A percentile compares a stretch with the other conserved stretches of the same genome.
Evolutionary conservation across 2,113 vertebrate genomes (phyloP).

Genomic region (Pogonocichla stellata): DNA sequence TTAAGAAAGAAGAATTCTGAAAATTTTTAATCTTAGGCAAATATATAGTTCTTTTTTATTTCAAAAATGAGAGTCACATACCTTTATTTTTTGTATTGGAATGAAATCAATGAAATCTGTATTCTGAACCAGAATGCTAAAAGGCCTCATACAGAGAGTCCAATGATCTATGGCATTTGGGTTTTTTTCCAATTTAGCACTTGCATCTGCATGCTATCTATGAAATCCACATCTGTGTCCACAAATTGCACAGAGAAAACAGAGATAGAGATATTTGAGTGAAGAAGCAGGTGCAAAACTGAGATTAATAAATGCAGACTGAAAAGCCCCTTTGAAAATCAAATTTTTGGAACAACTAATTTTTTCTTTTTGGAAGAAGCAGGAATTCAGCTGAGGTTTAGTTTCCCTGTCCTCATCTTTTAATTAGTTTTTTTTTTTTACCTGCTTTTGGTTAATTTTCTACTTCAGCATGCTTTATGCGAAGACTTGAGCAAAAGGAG

Average conservation of each 20-base stretch:
- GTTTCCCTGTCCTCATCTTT: neutral
- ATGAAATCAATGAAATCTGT: neutral
- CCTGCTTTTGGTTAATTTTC: neutral
- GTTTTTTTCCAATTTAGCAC: neutral
- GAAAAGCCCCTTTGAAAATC: neutral
- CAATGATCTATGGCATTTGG: neutral
- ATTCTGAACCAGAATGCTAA: neutral
- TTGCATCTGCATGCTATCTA: neutral
- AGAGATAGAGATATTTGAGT: neutral
- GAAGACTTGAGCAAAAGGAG: neutral
- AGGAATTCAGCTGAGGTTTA: neutral
- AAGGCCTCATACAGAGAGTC: neutral
- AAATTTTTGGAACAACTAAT: neutral
- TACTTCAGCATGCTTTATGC: neutral
- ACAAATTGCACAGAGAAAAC: neutral
- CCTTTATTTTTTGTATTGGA: neutral
- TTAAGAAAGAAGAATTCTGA: neutral
- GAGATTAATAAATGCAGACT: neutral
- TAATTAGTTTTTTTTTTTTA: neutral
- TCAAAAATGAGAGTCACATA: neutral
- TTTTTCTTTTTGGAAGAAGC: neutral
- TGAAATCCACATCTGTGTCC: conserved; percentile 35
- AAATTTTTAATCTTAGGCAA: neutral
- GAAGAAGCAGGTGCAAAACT: conserved; percentile 38
- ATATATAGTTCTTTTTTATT: neutral